phyloP scores from a whole-genome alignment of 1,140 invertebrate genomes.

The Zaprionus ornatus region DNA sequence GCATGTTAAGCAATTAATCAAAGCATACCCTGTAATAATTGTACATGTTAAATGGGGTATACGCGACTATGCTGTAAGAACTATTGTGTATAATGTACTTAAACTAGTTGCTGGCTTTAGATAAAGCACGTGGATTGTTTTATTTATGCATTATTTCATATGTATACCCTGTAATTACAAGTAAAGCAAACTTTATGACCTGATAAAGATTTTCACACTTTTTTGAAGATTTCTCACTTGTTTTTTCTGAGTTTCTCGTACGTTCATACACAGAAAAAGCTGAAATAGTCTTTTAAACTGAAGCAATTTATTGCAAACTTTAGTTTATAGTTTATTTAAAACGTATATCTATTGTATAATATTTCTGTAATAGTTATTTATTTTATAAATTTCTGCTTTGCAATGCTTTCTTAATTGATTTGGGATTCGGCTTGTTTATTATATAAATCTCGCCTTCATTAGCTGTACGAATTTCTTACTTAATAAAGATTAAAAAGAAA shows the following conservation, averaged over 20 bases:
- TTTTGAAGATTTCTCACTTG: not conserved
- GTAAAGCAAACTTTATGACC: not conserved
- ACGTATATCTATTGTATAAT: no score
- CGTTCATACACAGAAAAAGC: no score
- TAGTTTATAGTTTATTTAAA: no score
- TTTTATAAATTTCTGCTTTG: no score
- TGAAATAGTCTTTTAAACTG: no score
- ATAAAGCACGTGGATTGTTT: not conserved
- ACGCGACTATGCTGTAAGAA: not conserved
- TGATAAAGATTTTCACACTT: not conserved
- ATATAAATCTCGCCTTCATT: no score
- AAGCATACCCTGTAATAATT: not conserved
- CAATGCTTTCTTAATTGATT: no score
- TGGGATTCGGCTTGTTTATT: no score
- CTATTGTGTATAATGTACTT: not conserved
- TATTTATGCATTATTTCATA: not conserved
- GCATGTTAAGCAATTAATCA: conserved; percentile 2
- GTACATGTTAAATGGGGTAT: not conserved
- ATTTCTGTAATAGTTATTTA: no score
- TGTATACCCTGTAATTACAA: not conserved
- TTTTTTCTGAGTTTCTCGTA: not conserved
- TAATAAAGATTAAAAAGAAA: no score
- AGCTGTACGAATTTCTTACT: no score
- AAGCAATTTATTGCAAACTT: no score
- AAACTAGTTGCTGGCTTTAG: not conserved